Conservation (phyloP, 2,888 invertebrate genomes). For the Agrenia bidenticulata region DNA sequence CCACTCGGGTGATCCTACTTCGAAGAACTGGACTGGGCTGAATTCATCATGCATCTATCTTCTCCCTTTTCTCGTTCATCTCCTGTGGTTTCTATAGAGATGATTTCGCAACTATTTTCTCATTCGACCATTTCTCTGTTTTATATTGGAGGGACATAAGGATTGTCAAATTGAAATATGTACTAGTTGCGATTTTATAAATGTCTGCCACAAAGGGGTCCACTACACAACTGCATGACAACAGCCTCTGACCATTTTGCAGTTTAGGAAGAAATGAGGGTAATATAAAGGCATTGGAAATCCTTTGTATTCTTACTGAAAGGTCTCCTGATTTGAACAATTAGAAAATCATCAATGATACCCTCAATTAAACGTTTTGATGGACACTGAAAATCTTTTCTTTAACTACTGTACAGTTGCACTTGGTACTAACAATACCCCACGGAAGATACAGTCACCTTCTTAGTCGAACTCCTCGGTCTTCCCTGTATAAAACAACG, state of each 20-base stretch:
- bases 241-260: too few species aligned
- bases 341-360: constrained; percentile 22
- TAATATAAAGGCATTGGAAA: too few species aligned
- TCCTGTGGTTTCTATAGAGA: constrained; percentile 12
- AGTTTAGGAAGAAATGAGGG: too few species aligned
- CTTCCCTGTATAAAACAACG: not conserved
- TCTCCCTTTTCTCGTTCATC: constrained; percentile 16
- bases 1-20: constrained; percentile 25
- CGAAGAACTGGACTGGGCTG: constrained; percentile 20
- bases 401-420: constrained; percentile 14
- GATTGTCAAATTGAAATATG: too few species aligned
- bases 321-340: constrained; percentile 1
- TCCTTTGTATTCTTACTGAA: too few species aligned
- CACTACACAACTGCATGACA: too few species aligned
- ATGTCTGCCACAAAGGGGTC: not conserved
- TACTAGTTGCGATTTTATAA: too few species aligned
- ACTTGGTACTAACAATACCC: too few species aligned
- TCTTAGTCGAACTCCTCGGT: not conserved
- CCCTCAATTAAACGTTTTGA: constrained; percentile 30
- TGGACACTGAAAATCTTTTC: constrained; percentile 13
- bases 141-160: too few species aligned
- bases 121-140: not conserved
- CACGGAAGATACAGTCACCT: constrained; percentile 10
- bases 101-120: not conserved
- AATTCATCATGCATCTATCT: constrained; percentile 21